Base-by-base conservation (phyloP, 1,140 invertebrate species). In the Stenopsyche tienmushanensis region DNA sequence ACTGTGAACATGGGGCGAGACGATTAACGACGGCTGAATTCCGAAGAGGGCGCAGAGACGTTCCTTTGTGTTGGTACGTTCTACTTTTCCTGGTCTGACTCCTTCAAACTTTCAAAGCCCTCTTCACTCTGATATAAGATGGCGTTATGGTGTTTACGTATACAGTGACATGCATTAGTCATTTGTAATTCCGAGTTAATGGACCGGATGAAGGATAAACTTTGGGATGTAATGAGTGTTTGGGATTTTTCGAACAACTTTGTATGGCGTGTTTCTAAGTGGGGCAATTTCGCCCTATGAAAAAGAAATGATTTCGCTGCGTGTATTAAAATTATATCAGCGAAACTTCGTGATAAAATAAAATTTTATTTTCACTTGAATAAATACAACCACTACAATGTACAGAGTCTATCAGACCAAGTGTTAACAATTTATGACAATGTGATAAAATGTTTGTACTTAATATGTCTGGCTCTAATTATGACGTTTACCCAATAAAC, bases 151-250 rank as follows among this genome's bases (percentile, higher is more conserved):
- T 21, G 26, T 53, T 53, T 53, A 53, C 29, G 25, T 29, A 20
- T 29, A 21, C 15, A n/a, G 50, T 25, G 50, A 20, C 50, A 53
- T 25, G 50, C 50, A 53, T 53, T 53, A 53, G n/a, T 26, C 50
- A 53, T 53, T 20, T 53, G 29, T 53, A 25, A 53, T 17, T 25
- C 23, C 3, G n/a, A n/a, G 1, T 53, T n/a, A 53, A 53, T 53
- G 50, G 1, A 17, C 25, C 45, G 23, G 23, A 49, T 49, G 45
- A 49, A 17, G 23, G 45, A 18, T 20, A 21, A 18, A 49, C 45
- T 49, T 20, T 17, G 10, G 23, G n/a, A 13, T 9, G 41, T 15
- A 20, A 18, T 20, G 45, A 5, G 45, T 20, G n/a, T 18, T 17
- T 17, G 18, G 18, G 17, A 49, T 49, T 49, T 49, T 20, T 9